Conservation (phyloP, 2,797 vertebrate species). For the Muscicapa comitata region DNA sequence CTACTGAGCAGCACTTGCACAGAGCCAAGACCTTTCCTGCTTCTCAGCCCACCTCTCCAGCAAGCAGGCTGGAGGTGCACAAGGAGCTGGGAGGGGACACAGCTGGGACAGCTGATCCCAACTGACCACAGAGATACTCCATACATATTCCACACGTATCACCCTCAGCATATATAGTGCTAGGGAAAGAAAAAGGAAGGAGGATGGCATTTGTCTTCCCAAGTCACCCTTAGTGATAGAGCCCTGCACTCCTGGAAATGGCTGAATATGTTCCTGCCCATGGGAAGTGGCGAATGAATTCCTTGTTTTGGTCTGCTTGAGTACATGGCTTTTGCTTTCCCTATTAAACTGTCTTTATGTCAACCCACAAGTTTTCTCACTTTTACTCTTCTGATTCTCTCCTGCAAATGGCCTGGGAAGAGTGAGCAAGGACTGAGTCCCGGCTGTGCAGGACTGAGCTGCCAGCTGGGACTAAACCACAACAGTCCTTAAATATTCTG, state of each 20-base stretch:
- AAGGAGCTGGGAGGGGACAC: not conserved
- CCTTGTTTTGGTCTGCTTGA: not conserved
- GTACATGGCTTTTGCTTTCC: not conserved
- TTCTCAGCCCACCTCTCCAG: not conserved
- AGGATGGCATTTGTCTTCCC: not conserved
- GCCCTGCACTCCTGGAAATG: not conserved
- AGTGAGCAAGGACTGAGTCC: not conserved
- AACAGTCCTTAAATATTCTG: not conserved
- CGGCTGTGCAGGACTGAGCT: not conserved
- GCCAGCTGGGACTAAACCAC: not conserved
- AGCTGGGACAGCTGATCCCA: not conserved
- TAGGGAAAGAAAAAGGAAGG: not conserved
- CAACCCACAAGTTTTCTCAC: not conserved
- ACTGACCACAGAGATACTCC: not conserved
- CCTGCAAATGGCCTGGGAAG: fast-evolving
- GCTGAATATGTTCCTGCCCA: not conserved
- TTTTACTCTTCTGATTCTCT: not conserved
- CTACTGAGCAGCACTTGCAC: not conserved
- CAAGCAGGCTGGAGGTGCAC: not conserved
- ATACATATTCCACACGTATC: too few relatives aligned
- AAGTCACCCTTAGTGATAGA: not conserved
- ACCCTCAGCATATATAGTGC: not conserved
- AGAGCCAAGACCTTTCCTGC: not conserved
- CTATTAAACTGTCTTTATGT: not conserved
- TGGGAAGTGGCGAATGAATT: not conserved